Evolutionary conservation across 2,797 vertebrate species (phyloP), one percentile per base, ranked within the genome.

Genomic region (Heterohyrax brucei): DNA sequence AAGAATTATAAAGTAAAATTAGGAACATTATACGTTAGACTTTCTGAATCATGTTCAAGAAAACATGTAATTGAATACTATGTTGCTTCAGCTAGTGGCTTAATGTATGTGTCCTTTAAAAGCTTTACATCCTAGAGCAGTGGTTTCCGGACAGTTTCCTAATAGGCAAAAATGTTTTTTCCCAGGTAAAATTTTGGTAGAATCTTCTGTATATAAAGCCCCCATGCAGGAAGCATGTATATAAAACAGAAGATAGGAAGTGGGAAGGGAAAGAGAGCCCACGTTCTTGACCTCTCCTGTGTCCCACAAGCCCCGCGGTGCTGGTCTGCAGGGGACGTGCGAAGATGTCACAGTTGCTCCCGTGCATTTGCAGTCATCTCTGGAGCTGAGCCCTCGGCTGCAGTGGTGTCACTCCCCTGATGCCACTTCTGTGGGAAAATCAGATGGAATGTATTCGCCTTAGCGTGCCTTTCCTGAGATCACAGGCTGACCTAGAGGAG

Each of bases 1-100:
- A 83, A 95, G 39, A 87, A 77, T 92, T 77, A 56, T 19, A 94
- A 91, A 68, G 39, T 84, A 84, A 95, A 84, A 68, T 72, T 83
- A 61, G 28, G 4, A 66, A 46, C 10, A 28, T 72, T 78, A 56
- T 46, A 62, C 48, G 21, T 73, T 50, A 61, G 30, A 81, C 13
- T 70, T 44, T n/a, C 8, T 59, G 30, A 64, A 39, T 79, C 9
- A 13, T 33, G 21, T 78, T 73, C 62, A 66, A 53, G 48, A 68
- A 70, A 80, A 44, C 18, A 19, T 70, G 33, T 50, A 82, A 81
- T 13, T 81, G 3, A 24, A 14, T 94, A 48, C 4, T 91, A 0
- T 89, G 7, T 30, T 90, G 22, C 83, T 21, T 72, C 83, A 28
- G 28, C 72, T 70, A 62, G 39, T 39, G 39, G 39, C 2, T 87